phyloP scores from a whole-genome alignment of 2,113 vertebrate genomes.

The Myrmecobius fasciatus region DNA sequence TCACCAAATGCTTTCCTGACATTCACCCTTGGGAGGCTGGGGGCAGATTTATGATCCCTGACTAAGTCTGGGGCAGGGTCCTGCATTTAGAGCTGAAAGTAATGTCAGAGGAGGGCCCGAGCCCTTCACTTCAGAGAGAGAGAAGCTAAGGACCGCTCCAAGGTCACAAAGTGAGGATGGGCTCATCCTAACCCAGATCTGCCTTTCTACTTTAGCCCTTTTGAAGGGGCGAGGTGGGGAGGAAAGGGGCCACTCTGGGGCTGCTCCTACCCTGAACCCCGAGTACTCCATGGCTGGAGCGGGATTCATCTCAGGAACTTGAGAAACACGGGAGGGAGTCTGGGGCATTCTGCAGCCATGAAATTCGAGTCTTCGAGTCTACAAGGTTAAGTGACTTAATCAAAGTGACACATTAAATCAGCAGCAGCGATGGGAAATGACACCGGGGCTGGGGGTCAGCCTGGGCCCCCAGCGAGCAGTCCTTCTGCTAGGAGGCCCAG shows the following conservation, averaged over 20 bases:
- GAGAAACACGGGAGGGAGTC: not conserved
- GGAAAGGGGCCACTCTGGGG: not conserved
- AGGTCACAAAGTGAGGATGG: not conserved
- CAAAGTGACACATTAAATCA: not conserved
- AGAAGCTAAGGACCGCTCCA: not conserved
- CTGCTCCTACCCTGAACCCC: not conserved
- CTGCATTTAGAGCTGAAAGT: not conserved
- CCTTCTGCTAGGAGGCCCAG: not conserved
- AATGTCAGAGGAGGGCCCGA: not conserved
- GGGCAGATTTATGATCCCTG: not conserved
- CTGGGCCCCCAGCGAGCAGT: not conserved
- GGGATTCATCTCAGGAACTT: not conserved
- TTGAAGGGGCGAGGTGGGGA: not conserved
- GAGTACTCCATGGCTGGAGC: not conserved
- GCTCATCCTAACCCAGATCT: not conserved
- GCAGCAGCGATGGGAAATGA: not conserved
- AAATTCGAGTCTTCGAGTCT: not conserved
- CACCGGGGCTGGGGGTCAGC: not conserved
- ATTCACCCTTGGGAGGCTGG: not conserved
- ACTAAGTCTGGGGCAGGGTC: not conserved
- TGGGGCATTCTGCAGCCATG: not conserved
- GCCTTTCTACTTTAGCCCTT: not conserved
- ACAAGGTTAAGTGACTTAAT: not conserved
- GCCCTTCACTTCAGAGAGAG: not conserved
- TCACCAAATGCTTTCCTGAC: not conserved